These are phyloP conservation scores for Salvator merianae DNA, from an alignment of 2,113 vertebrate genomes.

Conservation along the genomic window DNA sequence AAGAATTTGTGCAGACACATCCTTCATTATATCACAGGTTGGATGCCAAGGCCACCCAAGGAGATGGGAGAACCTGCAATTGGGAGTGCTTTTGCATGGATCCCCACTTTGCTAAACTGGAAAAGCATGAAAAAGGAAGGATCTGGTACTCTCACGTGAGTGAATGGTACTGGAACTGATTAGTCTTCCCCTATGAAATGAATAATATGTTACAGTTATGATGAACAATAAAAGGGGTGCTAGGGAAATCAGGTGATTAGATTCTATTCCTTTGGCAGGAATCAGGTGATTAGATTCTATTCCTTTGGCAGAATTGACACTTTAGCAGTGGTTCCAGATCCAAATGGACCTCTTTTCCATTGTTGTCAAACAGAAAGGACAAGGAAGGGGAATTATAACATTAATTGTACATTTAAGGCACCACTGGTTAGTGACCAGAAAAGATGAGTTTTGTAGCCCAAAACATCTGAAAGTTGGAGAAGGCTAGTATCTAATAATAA, in stretches of 20 bases:
- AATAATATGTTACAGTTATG: not conserved
- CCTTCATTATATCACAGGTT: not conserved
- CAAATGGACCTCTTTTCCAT: not conserved
- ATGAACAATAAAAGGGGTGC: not conserved
- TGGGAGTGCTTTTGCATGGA: not conserved
- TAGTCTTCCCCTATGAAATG: not conserved
- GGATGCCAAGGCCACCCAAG: slow-evolving; percentile 5
- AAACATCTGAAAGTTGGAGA: not conserved
- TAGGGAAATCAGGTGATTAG: not conserved
- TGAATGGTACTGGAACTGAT: not conserved
- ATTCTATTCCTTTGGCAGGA: not conserved
- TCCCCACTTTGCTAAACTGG: not conserved
- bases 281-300: too few species aligned
- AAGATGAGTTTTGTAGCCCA: not conserved
- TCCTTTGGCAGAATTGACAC: not conserved
- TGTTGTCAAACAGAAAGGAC: not conserved
- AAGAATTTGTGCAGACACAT: not conserved
- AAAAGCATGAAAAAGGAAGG: not conserved
- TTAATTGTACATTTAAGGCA: not conserved
- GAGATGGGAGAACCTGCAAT: not conserved
- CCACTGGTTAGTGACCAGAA: not conserved
- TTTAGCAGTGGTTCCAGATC: not conserved
- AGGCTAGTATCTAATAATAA: too few species aligned
- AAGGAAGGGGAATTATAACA: not conserved
- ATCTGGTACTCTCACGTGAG: not conserved